Evolutionary conservation across 1,140 invertebrate species (phyloP).

Genomic region (Delia radicum): DNA sequence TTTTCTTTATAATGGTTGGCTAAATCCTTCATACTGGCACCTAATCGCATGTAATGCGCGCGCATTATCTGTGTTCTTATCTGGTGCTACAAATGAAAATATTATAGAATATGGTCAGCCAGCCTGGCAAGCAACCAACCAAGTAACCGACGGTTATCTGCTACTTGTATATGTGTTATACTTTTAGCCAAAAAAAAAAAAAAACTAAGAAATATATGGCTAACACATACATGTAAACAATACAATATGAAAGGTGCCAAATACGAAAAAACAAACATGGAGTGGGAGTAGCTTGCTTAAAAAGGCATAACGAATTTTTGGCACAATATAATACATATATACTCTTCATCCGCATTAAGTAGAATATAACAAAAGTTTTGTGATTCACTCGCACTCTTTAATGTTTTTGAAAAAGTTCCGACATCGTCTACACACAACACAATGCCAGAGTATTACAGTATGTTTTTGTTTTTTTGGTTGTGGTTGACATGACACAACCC

Average conservation of each 20-base stretch:
- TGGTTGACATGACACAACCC: conserved; percentile 1
- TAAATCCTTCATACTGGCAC: conserved; percentile 50
- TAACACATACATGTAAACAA: not conserved
- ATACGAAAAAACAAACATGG: not conserved
- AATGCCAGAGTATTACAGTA: not conserved
- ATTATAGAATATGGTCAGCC: not conserved
- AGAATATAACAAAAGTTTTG: not conserved
- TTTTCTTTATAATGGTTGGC: conserved; percentile 46
- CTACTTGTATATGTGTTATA: not conserved
- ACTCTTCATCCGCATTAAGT: conserved; percentile 8
- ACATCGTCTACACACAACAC: no score
- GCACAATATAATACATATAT: conserved; percentile 1
- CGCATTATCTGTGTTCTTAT: conserved; percentile 56
- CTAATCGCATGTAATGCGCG: conserved; percentile 57
- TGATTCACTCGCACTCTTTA: not conserved
- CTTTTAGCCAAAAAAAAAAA: not conserved
- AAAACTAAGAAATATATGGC: no score
- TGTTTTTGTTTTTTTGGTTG: not conserved
- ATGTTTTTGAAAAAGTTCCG: no score
- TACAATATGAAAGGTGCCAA: not conserved
- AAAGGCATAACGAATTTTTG: conserved; percentile 9
- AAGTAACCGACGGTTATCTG: not conserved
- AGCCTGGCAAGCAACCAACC: not conserved
- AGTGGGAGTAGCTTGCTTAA: conserved; percentile 8
- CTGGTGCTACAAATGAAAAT: conserved; percentile 20